Percentiles rank a stretch among this genome's conserved stretches.
Conservation (phyloP, 2,113 vertebrate species). For the Leptodactylus fuscus region DNA sequence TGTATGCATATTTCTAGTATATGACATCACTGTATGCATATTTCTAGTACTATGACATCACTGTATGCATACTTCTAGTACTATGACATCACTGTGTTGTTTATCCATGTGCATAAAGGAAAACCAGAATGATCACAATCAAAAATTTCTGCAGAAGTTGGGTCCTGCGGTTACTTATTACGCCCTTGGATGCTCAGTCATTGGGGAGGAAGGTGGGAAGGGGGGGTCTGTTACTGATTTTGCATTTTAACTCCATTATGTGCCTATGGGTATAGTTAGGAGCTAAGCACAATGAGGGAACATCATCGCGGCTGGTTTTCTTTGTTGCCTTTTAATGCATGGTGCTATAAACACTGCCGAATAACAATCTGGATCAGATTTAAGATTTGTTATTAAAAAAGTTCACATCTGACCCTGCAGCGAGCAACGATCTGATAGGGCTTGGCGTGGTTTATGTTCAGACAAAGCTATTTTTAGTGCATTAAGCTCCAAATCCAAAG, state of each 20-base stretch:
- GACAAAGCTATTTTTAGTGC: slow-evolving; percentile 19
- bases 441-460: slow-evolving; percentile 38
- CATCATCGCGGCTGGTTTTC: neutral
- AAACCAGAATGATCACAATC: too few relatives aligned
- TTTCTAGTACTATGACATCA: too few relatives aligned
- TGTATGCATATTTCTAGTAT: too few relatives aligned
- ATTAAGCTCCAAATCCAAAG: slow-evolving; percentile 32
- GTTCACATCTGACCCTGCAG: slow-evolving; percentile 30
- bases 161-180: too few relatives aligned
- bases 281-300: neutral
- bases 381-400: slow-evolving; percentile 33
- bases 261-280: neutral
- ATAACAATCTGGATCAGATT: slow-evolving; percentile 39
- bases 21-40: too few relatives aligned
- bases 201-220: too few relatives aligned
- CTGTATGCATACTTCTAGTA: too few relatives aligned
- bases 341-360: slow-evolving; percentile 4
- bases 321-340: neutral
- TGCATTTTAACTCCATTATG: neutral
- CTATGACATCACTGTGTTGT: too few relatives aligned
- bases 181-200: too few relatives aligned
- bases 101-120: too few relatives aligned
- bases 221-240: neutral
- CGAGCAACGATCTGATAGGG: slow-evolving; percentile 20
- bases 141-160: too few relatives aligned